Evolutionary conservation across 2,888 invertebrate species (phyloP), one percentile per base, ranked within the genome.

Genomic region (Gymnoscelis rufifasciata): DNA sequence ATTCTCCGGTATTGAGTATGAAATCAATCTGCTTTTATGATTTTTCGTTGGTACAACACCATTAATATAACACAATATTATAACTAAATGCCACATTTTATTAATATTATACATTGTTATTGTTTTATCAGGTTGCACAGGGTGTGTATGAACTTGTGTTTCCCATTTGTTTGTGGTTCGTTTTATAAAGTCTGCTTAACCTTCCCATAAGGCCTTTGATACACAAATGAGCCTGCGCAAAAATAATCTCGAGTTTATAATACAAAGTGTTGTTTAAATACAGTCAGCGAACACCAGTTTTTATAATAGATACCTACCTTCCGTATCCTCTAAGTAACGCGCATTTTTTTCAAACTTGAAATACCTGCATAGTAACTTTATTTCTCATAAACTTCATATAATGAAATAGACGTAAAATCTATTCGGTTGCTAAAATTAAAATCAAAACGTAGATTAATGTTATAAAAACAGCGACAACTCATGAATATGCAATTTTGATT

Each of bases 161-260:
- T 64, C 61, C 62, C 69, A 71, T 71, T 66, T 68, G 56, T 64
- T 53, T 62, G 64, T 71, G 63, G 66, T 59, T 64, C 70, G 76
- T 78, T 83, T 71, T 83, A 83, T 83, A 83, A 81, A 62, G 74
- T 71, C 60, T 52, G 66, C 59, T 62, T 72, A 83, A 81, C 86
- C 86, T 84, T 66, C 71, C 59, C 53, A 66, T 67, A 71, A 78
- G 78, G 71, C 64, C 74, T 74, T 57, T 57, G 58, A 59, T 63
- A 66, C 64, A 55, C 52, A 48, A 45, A 38, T 37, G 43, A 47
- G 47, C 38, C 49, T 51, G 52, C 51, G 47, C 49, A n/a, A 52
- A 54, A 29, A 40, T 33, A 5, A 36, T 36, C 33, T 43, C 41
- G 46, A 46, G 50, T 40, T 46, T 46, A 39, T 51, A 49, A n/a